A percentile compares a stretch with the other conserved stretches of the same genome.
Conservation (phyloP, 2,888 invertebrate species). For the Pachliopta kotzebuea region DNA sequence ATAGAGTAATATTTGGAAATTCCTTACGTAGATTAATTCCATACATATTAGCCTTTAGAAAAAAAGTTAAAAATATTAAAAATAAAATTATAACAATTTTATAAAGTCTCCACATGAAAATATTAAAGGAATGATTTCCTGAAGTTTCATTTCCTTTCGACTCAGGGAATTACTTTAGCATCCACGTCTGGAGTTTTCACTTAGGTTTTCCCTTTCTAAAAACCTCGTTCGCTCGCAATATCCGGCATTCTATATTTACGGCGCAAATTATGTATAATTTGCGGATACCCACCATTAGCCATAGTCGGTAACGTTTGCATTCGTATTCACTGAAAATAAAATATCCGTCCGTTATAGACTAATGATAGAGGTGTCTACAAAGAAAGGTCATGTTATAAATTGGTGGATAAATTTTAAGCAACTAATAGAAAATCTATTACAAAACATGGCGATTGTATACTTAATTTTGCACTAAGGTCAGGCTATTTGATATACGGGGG, state of each 20-base stretch:
- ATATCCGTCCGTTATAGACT: no score
- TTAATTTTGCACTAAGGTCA: not conserved
- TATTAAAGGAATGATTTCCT: not conserved
- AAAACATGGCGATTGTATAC: not conserved
- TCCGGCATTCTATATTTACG: constrained; percentile 5
- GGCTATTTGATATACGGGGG: constrained; percentile 37
- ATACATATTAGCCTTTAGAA: no score
- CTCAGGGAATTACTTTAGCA: not conserved
- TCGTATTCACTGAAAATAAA: no score
- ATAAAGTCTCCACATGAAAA: not conserved
- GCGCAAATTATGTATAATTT: not conserved
- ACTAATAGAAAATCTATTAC: no score
- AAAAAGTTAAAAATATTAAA: no score
- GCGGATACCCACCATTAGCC: not conserved
- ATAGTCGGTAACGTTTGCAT: no score
- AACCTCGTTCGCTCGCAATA: constrained; percentile 8
- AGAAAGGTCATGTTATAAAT: no score
- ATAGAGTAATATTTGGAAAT: no score
- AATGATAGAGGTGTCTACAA: no score
- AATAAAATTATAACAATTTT: no score
- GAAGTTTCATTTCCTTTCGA: constrained; percentile 2
- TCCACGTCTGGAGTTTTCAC: not conserved
- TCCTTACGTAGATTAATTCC: no score
- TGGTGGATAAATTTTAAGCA: no score
- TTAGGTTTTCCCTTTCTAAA: constrained; percentile 6